Percentiles rank a stretch among this genome's conserved stretches.
Evolutionary conservation across 92 coral and sea anemone genomes (phyloP).

Genomic region (Pocillopora meandrina): DNA sequence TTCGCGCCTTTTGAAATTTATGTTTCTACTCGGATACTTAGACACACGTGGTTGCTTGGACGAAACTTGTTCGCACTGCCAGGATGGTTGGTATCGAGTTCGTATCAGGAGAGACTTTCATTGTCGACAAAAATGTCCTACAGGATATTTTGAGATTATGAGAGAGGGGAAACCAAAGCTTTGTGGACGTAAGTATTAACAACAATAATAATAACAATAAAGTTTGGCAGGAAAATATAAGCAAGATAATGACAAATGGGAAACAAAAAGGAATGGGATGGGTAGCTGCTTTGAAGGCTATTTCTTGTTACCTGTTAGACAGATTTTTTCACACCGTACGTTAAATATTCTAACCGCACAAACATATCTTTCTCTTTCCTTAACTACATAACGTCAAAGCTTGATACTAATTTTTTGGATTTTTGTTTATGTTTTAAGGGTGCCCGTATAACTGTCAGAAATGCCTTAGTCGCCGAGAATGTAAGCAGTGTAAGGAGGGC

Average conservation of each 20-base stretch:
- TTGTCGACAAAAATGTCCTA: constrained; percentile 19
- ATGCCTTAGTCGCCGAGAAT: constrained; percentile 14
- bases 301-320: not conserved
- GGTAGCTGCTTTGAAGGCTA: not conserved
- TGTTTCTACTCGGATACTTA: not conserved
- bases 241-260: not conserved
- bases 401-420: not conserved
- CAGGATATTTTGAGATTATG: constrained; percentile 15
- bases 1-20: too few species aligned
- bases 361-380: not conserved
- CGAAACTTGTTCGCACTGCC: constrained; percentile 40
- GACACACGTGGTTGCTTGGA: constrained; percentile 46
- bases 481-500: constrained; percentile 22
- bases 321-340: not conserved
- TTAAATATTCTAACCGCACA: not conserved
- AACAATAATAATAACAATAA: not conserved
- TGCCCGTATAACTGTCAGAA: constrained; percentile 30
- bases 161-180: not conserved
- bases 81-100: constrained; percentile 46
- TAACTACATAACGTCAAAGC: not conserved
- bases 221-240: too few species aligned
- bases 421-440: not conserved
- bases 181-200: constrained; percentile 16
- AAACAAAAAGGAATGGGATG: not conserved
- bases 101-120: constrained; percentile 20